Evolutionary conservation across 1,140 invertebrate genomes (phyloP).

Genomic region (Muscidifurax raptorellus): DNA sequence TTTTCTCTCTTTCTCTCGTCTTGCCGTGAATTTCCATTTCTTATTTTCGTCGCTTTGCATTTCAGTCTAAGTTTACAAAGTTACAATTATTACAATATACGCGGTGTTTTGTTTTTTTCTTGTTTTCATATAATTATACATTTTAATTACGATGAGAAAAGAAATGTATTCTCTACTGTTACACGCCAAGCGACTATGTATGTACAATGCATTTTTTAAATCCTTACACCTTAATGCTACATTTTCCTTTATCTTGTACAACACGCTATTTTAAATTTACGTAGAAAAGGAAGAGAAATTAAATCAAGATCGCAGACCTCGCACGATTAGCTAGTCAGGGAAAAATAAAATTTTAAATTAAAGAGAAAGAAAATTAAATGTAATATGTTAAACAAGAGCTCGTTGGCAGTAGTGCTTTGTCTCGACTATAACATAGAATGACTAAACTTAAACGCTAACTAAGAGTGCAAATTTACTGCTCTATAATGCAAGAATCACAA

Average conservation of each 20-base stretch:
- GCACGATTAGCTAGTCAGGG: slow-evolving; percentile 6
- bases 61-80: slow-evolving; percentile 64
- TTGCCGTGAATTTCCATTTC: not conserved
- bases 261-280: not conserved
- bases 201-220: slow-evolving; percentile 50
- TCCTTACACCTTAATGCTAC: slow-evolving; percentile 34
- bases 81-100: slow-evolving; percentile 57
- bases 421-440: slow-evolving; percentile 8
- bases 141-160: slow-evolving; percentile 45
- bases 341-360: slow-evolving; percentile 19
- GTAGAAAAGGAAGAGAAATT: slow-evolving; percentile 29
- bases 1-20: slow-evolving; percentile 49
- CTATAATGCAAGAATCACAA: slow-evolving; percentile 46
- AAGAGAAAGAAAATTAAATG: slow-evolving; percentile 19
- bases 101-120: slow-evolving; percentile 39
- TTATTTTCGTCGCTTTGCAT: slow-evolving; percentile 26
- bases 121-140: slow-evolving; percentile 47
- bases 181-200: slow-evolving; percentile 57
- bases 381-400: slow-evolving; percentile 27
- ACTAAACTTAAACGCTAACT: slow-evolving; percentile 36
- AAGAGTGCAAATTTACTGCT: slow-evolving; percentile 26
- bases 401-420: slow-evolving; percentile 38
- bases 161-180: slow-evolving; percentile 45
- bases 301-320: slow-evolving; percentile 23
- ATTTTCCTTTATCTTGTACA: slow-evolving; percentile 27